Percentiles rank a stretch among this genome's conserved stretches.
phyloP scores from a whole-genome alignment of 2,888 invertebrate genomes.

The Apomyelois bistriatella region DNA sequence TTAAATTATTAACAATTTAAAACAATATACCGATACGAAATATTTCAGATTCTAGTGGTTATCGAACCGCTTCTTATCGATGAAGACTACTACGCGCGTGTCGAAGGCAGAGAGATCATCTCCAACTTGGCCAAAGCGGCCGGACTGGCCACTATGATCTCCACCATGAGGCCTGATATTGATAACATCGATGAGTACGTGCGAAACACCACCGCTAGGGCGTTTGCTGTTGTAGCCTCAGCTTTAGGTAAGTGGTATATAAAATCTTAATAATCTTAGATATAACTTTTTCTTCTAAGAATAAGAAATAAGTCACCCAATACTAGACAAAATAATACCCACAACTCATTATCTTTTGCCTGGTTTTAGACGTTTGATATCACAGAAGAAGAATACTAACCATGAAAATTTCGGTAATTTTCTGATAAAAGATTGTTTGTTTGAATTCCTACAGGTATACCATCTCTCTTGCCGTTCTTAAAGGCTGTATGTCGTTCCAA shows the following conservation, averaged over 20 bases:
- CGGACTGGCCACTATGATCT: constrained; percentile 99
- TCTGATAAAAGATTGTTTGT: not conserved
- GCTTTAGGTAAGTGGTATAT: constrained; percentile 86
- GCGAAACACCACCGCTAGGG: constrained; percentile 98
- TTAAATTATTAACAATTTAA: too few relatives aligned
- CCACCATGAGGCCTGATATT: constrained; percentile 99
- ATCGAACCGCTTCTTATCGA: constrained; percentile 99
- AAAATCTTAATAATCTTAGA: not conserved
- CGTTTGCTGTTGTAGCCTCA: constrained; percentile 99
- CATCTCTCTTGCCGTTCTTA: constrained; percentile 97
- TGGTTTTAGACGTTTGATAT: too few relatives aligned
- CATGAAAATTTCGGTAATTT: not conserved
- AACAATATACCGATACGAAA: not conserved
- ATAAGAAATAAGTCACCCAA: too few relatives aligned
- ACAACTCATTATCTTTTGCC: too few relatives aligned
- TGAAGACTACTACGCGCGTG: constrained; percentile 99
- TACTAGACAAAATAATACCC: too few relatives aligned
- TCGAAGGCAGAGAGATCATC: constrained; percentile 99
- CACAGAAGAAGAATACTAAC: not conserved
- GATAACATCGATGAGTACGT: constrained; percentile 99
- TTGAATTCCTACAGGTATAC: constrained; percentile 82
- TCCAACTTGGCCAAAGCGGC: constrained; percentile 99
- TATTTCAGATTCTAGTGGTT: constrained; percentile 94
- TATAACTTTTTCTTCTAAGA: too few relatives aligned
- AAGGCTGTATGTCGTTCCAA: constrained; percentile 99